These are phyloP conservation scores for Peromyscus maniculatus DNA, from an alignment of 2,113 vertebrate species.

Conservation along the genomic window DNA sequence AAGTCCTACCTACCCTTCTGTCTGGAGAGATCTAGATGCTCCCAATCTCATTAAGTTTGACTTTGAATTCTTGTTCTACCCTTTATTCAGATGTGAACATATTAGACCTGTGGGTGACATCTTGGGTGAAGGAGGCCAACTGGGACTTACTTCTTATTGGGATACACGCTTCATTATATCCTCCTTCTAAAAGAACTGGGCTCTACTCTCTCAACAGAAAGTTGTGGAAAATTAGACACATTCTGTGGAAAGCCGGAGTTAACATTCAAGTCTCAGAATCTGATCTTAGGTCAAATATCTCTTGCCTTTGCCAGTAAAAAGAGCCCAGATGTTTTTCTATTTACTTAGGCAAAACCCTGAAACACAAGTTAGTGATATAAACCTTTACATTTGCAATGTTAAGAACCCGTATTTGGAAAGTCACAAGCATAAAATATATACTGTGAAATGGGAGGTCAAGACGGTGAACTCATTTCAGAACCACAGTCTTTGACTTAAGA, in stretches of 20 bases:
- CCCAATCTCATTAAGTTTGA: neutral
- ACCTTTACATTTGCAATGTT: slow-evolving; percentile 67
- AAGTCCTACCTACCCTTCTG: fast-evolving
- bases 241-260: slow-evolving; percentile 71
- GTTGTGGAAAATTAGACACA: slow-evolving; percentile 76
- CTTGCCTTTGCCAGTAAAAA: slow-evolving; percentile 83
- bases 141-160: slow-evolving; percentile 52
- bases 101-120: slow-evolving; percentile 28
- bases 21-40: neutral
- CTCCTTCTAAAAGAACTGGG: slow-evolving; percentile 51
- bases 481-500: slow-evolving; percentile 78
- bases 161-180: neutral
- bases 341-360: slow-evolving; percentile 81
- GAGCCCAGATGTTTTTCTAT: slow-evolving; percentile 88
- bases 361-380: slow-evolving; percentile 83
- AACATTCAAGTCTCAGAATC: slow-evolving; percentile 77
- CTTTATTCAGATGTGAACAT: slow-evolving; percentile 30
- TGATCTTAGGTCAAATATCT: slow-evolving; percentile 84
- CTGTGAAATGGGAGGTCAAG: slow-evolving; percentile 79
- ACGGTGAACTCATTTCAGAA: slow-evolving; percentile 85
- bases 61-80: neutral
- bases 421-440: slow-evolving; percentile 72
- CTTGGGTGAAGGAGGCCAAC: slow-evolving; percentile 13
- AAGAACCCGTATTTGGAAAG: slow-evolving; percentile 80
- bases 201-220: slow-evolving; percentile 60